A percentile compares a stretch with the other conserved stretches of the same genome.
Conservation (phyloP, 2,797 vertebrate species). For the Enteromius paludinosus region DNA sequence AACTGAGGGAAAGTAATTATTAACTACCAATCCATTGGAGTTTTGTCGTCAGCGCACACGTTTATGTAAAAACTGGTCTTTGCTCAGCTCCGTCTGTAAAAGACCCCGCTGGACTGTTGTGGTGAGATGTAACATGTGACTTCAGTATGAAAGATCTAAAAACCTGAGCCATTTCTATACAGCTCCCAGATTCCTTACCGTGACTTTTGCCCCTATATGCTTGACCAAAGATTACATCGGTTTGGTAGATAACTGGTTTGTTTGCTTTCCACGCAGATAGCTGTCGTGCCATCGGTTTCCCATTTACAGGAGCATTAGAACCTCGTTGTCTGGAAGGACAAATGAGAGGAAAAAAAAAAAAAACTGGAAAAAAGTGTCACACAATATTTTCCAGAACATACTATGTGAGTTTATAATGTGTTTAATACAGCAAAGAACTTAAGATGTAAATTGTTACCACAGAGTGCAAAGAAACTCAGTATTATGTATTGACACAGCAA, state of each 20-base stretch:
- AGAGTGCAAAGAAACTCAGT: slow-evolving; percentile 71
- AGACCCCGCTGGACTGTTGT: slow-evolving; percentile 49
- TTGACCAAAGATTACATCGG: slow-evolving; percentile 80
- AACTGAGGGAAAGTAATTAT: slow-evolving; percentile 32
- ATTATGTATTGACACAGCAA: slow-evolving; percentile 82
- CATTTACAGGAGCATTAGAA: slow-evolving; percentile 55
- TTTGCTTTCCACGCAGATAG: slow-evolving; percentile 71
- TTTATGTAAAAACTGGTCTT: slow-evolving; percentile 52
- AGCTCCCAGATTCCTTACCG: slow-evolving; percentile 55
- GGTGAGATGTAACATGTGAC: slow-evolving; percentile 57
- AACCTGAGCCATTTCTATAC: slow-evolving; percentile 64
- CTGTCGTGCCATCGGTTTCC: slow-evolving; percentile 65
- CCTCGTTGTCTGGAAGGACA: slow-evolving; percentile 62
- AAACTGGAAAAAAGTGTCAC: neutral
- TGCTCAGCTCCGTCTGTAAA: slow-evolving; percentile 33
- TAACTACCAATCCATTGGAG: neutral
- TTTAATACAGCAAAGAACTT: slow-evolving; percentile 45
- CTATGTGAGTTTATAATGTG: slow-evolving; percentile 43
- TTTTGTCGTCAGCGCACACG: slow-evolving; percentile 4
- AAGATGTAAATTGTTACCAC: slow-evolving; percentile 43
- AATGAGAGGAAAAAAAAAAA: slow-evolving; percentile 52
- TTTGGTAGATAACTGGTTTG: slow-evolving; percentile 53
- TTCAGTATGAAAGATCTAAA: slow-evolving; percentile 69
- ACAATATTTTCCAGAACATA: slow-evolving; percentile 40
- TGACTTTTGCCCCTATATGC: slow-evolving; percentile 70